Base-by-base conservation (phyloP, 1,140 invertebrate genomes). In the Caenorhabditis latens region DNA sequence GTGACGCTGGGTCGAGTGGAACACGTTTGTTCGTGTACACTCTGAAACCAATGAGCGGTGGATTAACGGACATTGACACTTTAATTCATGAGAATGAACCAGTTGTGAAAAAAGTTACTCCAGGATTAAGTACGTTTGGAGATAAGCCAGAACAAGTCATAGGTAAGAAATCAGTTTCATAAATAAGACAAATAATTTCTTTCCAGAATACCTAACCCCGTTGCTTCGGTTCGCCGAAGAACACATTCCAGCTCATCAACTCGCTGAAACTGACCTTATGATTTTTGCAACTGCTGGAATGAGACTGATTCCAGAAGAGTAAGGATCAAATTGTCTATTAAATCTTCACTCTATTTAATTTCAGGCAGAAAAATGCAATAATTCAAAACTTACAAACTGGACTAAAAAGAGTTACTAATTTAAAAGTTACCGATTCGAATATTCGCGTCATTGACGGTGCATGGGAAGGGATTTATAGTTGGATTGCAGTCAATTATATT, bases 271-370 rank as follows among this genome's bases (percentile, higher is more conserved):
- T 11, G 92, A 93, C 7, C 88, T 94, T 5, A 94, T 94, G 90
- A 93, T 94, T 84, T 91, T 94, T 87, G 94, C 94, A 14, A 94
- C 94, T 43, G 94, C 94, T 84, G 94, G 94, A 24, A 94, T 95
- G 93, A 91, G 94, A 85, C 90, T 94, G 83, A 90, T 94, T 24
- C 86, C 93, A 50, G 42, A 84, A 79, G 88, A 90, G 88, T 91
- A 53, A 40, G 84, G 50, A 42, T 16, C 4, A 57, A 50, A 53
- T 83, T 89, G 90, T 14, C 1, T 6, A 40, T 9, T 9, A 3
- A 65, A 9, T 19, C 7, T 40, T 65, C 21, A 40, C 8, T 19
- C 6, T 21, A 67, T 61, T 16, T n/a, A 21, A 4, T 91, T 93
- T 50, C 90, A 94, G 94, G 53, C 90, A 92, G 46, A 94, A 94